These are phyloP conservation scores for Aphelenchoides besseyi DNA, from an alignment of 1,140 invertebrate genomes.

Conservation along the genomic window DNA sequence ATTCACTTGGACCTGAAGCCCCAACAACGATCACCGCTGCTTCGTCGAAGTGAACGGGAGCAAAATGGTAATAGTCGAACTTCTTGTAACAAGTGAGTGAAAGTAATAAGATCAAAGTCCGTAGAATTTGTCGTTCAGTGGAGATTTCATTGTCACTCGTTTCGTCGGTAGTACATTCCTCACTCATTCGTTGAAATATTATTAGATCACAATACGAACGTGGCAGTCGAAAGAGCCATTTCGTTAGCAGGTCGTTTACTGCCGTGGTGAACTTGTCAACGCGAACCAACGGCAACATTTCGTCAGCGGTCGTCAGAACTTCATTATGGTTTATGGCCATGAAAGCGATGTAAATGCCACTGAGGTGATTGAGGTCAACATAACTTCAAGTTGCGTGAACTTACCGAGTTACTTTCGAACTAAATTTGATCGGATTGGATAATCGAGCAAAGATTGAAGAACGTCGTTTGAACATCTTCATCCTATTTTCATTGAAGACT, in stretches of 20 bases:
- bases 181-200: background rate
- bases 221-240: slow-evolving; percentile 7
- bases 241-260: background rate
- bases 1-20: background rate
- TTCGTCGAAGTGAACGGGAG: background rate
- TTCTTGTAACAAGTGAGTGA: background rate
- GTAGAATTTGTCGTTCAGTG: background rate
- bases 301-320: background rate
- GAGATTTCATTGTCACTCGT: background rate
- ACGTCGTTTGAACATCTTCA: background rate
- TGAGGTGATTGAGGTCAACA: background rate
- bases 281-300: background rate
- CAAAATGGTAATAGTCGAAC: background rate
- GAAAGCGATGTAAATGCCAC: background rate
- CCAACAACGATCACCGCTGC: background rate
- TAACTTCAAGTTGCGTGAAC: background rate
- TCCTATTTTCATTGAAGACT: background rate
- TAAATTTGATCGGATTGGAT: background rate
- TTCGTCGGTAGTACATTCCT: background rate
- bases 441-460: slow-evolving; percentile 6
- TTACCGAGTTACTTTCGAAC: background rate
- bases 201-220: background rate
- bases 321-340: background rate
- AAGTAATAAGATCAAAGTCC: background rate
- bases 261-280: background rate